A percentile compares a stretch with the other conserved stretches of the same genome.
These are phyloP conservation scores for Pocota personata DNA, from an alignment of 2,888 invertebrate genomes.

Conservation along the genomic window DNA sequence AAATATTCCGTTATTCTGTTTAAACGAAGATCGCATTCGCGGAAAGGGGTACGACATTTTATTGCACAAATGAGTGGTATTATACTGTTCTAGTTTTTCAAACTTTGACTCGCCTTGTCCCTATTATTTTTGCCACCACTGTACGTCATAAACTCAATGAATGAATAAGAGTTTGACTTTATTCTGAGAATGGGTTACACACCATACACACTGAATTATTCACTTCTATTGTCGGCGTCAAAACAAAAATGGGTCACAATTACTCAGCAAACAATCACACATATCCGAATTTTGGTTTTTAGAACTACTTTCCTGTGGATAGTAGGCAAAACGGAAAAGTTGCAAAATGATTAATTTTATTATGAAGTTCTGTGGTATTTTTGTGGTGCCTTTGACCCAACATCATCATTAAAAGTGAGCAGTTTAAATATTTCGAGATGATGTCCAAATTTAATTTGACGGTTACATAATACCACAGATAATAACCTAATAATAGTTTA, in stretches of 20 bases:
- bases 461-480: too few species aligned
- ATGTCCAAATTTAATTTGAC: too few species aligned
- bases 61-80: too few species aligned
- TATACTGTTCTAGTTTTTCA: too few species aligned
- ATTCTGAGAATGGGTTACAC: slow-evolving; percentile 24
- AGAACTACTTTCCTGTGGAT: neutral
- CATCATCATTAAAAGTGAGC: neutral
- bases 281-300: slow-evolving; percentile 6
- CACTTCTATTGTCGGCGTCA: neutral
- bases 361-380: neutral
- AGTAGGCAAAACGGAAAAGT: neutral
- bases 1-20: too few species aligned
- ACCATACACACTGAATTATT: neutral
- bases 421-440: neutral
- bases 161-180: neutral
- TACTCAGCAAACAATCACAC: neutral
- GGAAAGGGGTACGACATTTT: too few species aligned
- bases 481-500: too few species aligned
- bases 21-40: too few species aligned
- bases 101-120: too few species aligned
- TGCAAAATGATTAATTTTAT: neutral
- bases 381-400: neutral
- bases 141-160: neutral
- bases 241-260: neutral
- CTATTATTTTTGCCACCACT: too few species aligned